phyloP scores from a whole-genome alignment of 37 sponge, comb jelly and placozoan genomes.

The Aplysina aerophoba region DNA sequence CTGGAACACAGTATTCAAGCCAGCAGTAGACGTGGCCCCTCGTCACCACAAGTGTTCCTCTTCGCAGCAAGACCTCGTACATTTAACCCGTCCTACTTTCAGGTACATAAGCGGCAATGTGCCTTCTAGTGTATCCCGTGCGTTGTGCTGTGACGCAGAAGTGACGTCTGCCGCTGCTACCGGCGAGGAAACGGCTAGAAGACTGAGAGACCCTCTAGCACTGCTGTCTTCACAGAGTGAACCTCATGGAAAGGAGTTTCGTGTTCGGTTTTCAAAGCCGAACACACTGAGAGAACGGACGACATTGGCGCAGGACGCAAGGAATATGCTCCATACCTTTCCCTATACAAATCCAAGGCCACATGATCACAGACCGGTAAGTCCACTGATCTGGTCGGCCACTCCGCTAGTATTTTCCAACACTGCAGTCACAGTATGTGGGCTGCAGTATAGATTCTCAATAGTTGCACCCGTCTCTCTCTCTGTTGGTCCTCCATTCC shows the following conservation, averaged over 20 bases:
- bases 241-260: neutral
- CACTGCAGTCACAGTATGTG: too few species aligned
- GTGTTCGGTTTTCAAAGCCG: neutral
- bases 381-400: too few species aligned
- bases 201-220: neutral
- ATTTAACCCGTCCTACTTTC: neutral
- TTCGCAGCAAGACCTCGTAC: too few species aligned
- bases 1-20: neutral
- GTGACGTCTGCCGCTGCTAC: neutral
- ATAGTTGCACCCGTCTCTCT: too few species aligned
- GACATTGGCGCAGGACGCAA: neutral
- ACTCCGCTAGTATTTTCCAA: neutral
- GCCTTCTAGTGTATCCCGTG: neutral
- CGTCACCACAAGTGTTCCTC: neutral
- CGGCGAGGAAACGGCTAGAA: neutral
- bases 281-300: neutral
- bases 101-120: neutral
- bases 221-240: neutral
- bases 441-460: too few species aligned
- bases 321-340: neutral
- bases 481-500: too few species aligned
- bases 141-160: neutral
- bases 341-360: constrained; percentile 40
- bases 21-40: neutral
- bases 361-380: constrained; percentile 51